Percentiles rank a stretch among this genome's conserved stretches.
Conservation (phyloP, 2,113 vertebrate species). For the Gopherus flavomarginatus region DNA sequence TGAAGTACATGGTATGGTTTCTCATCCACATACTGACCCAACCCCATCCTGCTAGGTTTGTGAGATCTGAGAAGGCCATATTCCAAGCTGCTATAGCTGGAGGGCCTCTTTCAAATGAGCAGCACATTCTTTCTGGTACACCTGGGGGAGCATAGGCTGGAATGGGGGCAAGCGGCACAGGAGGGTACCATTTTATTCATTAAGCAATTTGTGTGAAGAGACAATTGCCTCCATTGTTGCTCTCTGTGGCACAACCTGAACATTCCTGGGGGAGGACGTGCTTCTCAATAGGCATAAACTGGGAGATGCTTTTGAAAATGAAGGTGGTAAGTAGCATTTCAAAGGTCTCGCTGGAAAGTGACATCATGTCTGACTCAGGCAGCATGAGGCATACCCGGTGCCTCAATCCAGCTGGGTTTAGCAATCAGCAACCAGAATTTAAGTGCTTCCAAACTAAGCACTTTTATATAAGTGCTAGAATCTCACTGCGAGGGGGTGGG, state of each 20-base stretch:
- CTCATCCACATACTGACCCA: fast-evolving
- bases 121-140: background rate
- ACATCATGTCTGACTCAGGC: fast-evolving
- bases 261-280: background rate
- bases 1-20: background rate
- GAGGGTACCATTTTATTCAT: background rate
- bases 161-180: background rate
- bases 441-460: background rate
- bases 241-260: background rate
- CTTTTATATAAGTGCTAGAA: background rate
- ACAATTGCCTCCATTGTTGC: background rate
- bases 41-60: background rate
- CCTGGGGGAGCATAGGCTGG: background rate
- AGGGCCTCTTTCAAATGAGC: background rate
- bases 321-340: background rate
- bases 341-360: background rate
- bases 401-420: background rate
- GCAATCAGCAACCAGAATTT: background rate
- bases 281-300: background rate
- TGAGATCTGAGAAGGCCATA: background rate
- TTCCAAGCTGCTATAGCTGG: background rate
- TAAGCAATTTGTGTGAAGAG: background rate
- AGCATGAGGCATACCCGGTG: too few species aligned
- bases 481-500: background rate
- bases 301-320: too few species aligned